Evolutionary conservation across 2,797 vertebrate genomes (phyloP).

Genomic region (Myotis myotis): DNA sequence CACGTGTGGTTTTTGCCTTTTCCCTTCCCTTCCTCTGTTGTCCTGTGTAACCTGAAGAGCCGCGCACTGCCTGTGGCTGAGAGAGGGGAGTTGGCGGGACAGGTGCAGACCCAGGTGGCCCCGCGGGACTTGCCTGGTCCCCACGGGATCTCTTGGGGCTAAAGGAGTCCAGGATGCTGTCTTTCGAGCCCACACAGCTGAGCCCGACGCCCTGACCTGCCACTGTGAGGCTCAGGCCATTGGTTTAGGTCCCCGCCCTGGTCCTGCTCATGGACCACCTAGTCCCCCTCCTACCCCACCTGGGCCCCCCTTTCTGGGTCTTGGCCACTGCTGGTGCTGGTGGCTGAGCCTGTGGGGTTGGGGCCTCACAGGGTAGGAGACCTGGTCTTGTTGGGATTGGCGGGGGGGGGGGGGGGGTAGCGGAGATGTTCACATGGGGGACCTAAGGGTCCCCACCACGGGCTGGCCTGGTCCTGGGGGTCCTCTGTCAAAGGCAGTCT

Average conservation of each 20-base stretch:
- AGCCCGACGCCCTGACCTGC: not conserved
- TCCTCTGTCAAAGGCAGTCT: not conserved
- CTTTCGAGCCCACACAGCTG: not conserved
- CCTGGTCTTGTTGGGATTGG: not conserved
- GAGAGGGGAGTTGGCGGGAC: not conserved
- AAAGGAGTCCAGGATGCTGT: not conserved
- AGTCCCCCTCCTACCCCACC: not conserved
- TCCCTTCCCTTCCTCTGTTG: not conserved
- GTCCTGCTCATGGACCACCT: not conserved
- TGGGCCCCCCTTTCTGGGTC: not conserved
- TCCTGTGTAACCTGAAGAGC: slow-evolving; percentile 53
- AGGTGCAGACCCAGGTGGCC: not conserved
- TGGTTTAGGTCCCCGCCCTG: not conserved
- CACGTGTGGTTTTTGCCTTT: slow-evolving; percentile 49
- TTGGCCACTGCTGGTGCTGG: not conserved
- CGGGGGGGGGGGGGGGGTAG: not conserved
- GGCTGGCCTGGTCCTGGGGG: not conserved
- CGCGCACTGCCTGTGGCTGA: slow-evolving; percentile 13
- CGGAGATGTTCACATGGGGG: not conserved
- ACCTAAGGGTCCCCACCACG: not conserved
- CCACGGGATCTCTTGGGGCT: not conserved
- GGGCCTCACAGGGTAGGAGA: not conserved
- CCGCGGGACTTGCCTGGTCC: not conserved
- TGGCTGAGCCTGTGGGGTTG: not conserved
- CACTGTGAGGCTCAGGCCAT: not conserved